These are phyloP conservation scores for Alces alces DNA, from an alignment of 2,113 vertebrate species.

Conservation along the genomic window DNA sequence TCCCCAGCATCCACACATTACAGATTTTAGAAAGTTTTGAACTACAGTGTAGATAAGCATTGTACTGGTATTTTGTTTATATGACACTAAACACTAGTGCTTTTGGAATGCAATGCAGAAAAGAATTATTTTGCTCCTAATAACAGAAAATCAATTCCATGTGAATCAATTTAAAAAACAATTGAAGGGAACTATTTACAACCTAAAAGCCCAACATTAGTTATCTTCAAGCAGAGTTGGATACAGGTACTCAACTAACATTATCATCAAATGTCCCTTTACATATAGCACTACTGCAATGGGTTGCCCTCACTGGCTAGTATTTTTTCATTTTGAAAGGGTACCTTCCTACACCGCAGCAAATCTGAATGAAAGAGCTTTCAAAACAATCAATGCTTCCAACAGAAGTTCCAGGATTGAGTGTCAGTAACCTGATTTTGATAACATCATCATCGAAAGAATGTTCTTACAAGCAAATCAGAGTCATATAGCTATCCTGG, in stretches of 20 bases:
- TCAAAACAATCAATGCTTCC: neutral
- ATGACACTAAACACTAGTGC: neutral
- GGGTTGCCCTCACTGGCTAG: neutral
- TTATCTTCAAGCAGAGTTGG: neutral
- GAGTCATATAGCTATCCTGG: neutral
- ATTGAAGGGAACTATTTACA: neutral
- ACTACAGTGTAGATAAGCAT: neutral
- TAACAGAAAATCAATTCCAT: neutral
- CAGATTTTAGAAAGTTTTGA: neutral
- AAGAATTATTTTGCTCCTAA: neutral
- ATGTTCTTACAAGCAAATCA: neutral
- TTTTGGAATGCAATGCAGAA: neutral
- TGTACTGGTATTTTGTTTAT: neutral
- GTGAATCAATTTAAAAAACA: neutral
- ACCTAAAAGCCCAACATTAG: neutral
- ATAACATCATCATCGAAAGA: neutral
- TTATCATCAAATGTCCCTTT: neutral
- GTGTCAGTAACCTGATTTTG: neutral
- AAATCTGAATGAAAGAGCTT: neutral
- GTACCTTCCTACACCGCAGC: neutral
- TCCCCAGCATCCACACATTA: neutral
- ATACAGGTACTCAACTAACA: neutral
- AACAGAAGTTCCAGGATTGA: neutral
- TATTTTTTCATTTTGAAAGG: neutral
- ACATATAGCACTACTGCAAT: neutral